phyloP scores from a whole-genome alignment of 1,140 invertebrate genomes.

The Drosophila kurseongensis region DNA sequence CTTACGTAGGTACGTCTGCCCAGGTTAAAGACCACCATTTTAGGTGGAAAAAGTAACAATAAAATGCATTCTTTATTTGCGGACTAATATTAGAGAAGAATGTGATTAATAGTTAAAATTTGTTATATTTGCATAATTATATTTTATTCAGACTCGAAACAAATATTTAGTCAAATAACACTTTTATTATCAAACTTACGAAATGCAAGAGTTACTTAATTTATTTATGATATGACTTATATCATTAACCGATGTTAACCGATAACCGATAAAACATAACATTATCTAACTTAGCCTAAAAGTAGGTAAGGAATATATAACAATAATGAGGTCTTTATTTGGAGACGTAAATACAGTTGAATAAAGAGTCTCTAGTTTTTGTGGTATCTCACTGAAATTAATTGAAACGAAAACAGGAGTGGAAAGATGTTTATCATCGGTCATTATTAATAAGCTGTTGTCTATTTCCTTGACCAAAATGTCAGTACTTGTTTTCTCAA shows the following conservation, averaged over 20 bases:
- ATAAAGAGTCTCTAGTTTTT: constrained; percentile 1
- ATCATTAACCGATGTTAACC: no score
- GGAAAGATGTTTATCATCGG: constrained; percentile 14
- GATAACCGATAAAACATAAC: background rate
- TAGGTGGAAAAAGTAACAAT: background rate
- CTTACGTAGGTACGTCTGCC: background rate
- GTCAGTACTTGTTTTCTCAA: constrained; percentile 2
- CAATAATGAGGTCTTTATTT: background rate
- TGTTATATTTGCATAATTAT: background rate
- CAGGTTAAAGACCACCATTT: constrained; percentile 5
- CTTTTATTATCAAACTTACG: no score
- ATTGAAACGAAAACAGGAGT: constrained; percentile 22
- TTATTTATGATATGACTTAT: no score
- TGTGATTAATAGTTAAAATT: background rate
- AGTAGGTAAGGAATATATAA: constrained; percentile 14
- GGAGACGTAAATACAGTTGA: background rate
- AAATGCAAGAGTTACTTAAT: no score
- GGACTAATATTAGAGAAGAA: no score
- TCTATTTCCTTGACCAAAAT: constrained; percentile 26
- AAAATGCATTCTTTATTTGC: no score
- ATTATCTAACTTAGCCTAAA: constrained; percentile 21
- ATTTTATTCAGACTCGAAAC: no score
- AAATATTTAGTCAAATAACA: no score
- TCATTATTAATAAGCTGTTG: constrained; percentile 28
- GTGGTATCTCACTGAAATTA: constrained; percentile 22